These are phyloP conservation scores for Tadarida brasiliensis DNA, from an alignment of 2,797 vertebrate species.

Conservation along the genomic window DNA sequence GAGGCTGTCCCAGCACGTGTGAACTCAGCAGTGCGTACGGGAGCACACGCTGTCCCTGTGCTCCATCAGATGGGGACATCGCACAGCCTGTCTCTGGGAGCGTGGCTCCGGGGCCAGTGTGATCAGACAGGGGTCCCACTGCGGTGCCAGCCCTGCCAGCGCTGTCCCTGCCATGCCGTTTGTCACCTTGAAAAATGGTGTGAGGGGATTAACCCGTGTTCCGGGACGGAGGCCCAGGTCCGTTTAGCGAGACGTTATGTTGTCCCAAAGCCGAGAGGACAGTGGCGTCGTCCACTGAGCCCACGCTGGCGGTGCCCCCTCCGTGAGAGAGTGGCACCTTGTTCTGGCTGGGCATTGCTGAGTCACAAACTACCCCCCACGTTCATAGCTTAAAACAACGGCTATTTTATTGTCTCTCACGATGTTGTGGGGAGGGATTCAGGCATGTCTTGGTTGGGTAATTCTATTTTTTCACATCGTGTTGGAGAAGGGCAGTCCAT, in stretches of 20 bases:
- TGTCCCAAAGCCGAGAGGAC: background rate
- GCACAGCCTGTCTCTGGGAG: background rate
- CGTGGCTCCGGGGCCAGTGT: background rate
- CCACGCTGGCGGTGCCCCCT: no score
- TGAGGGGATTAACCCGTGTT: background rate
- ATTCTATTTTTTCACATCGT: background rate
- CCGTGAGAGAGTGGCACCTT: background rate
- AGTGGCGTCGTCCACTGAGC: accelerated
- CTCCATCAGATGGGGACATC: background rate
- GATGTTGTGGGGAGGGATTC: background rate
- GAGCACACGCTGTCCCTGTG: background rate
- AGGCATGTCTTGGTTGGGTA: background rate
- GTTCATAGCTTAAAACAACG: background rate
- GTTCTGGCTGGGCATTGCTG: background rate
- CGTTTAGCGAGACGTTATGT: background rate
- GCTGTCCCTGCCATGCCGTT: background rate
- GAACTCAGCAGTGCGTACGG: accelerated
- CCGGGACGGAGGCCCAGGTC: background rate
- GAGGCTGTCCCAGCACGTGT: background rate
- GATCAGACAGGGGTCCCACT: background rate
- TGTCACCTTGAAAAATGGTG: background rate
- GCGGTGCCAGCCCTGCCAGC: accelerated
- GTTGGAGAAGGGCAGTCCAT: background rate
- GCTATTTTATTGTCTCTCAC: background rate
- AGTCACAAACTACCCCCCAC: background rate